phyloP scores from a whole-genome alignment of 2,888 invertebrate genomes.

The Thysanoteuthis rhombus region DNA sequence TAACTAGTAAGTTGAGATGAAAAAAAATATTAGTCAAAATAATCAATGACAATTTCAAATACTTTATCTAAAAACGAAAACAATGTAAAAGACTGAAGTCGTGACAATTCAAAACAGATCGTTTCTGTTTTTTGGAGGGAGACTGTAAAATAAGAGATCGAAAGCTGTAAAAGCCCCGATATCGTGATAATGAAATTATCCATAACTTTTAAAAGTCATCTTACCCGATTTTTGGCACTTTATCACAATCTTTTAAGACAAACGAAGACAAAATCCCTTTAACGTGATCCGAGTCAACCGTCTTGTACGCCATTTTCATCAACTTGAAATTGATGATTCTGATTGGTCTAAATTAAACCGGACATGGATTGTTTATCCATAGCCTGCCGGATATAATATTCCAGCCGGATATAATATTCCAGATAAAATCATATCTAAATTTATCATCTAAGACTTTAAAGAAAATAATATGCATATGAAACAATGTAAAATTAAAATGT shows the following conservation, averaged over 20 bases:
- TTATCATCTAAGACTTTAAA: too few species aligned
- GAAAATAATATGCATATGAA: too few species aligned
- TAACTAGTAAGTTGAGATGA: too few species aligned
- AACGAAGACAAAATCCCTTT: slow-evolving; percentile 39
- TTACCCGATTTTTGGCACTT: slow-evolving; percentile 16
- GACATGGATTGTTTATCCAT: background rate
- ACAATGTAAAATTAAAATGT: too few species aligned
- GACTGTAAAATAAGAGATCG: background rate
- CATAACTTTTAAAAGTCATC: background rate
- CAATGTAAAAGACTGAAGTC: too few species aligned
- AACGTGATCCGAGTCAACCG: slow-evolving; percentile 36
- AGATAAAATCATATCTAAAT: too few species aligned
- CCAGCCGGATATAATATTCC: background rate
- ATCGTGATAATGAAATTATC: background rate
- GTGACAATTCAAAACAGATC: slow-evolving; percentile 13
- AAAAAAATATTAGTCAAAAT: too few species aligned
- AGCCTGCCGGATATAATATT: background rate
- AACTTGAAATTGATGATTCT: background rate
- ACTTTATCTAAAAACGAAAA: too few species aligned
- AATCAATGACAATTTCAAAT: too few species aligned
- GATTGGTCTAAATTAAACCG: background rate
- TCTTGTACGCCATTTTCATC: slow-evolving; percentile 34
- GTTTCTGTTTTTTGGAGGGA: background rate
- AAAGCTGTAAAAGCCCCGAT: background rate
- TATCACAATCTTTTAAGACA: slow-evolving; percentile 33